Evolutionary conservation across 2,797 vertebrate genomes (phyloP).

Genomic region (Prionace glauca): DNA sequence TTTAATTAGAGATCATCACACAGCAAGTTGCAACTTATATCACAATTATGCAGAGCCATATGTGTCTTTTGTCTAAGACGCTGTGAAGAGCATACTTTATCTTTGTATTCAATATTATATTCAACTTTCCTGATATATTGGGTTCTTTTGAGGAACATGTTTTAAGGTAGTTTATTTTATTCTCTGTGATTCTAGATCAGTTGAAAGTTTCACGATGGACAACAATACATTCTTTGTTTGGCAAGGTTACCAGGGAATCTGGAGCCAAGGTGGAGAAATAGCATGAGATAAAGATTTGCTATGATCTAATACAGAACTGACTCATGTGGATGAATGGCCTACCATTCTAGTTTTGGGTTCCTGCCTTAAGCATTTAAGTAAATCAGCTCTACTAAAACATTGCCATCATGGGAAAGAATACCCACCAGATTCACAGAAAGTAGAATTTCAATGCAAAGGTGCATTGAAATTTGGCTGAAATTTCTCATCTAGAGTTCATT

Average conservation of each 20-base stretch:
- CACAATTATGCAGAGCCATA: background rate
- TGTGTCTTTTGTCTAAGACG: background rate
- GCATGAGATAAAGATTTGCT: background rate
- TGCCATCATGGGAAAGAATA: background rate
- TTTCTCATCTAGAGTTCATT: background rate
- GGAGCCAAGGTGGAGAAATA: background rate
- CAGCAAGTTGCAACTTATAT: slow-evolving; percentile 7
- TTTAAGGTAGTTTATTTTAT: background rate
- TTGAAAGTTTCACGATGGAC: background rate
- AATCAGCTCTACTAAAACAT: background rate
- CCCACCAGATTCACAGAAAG: background rate
- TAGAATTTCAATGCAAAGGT: background rate
- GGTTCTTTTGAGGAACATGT: background rate
- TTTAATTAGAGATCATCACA: slow-evolving; percentile 6
- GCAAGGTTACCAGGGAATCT: background rate
- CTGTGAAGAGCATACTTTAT: background rate
- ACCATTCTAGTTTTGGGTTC: background rate
- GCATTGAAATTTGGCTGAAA: too few species aligned
- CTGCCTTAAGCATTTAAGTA: background rate
- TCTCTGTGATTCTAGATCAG: background rate
- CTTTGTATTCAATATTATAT: background rate
- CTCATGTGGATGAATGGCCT: background rate
- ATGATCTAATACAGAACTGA: background rate
- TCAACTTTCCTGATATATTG: background rate
- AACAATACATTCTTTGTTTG: background rate